These are phyloP conservation scores for Enoplolaimus lenunculus DNA, from an alignment of 2,888 invertebrate genomes.

Conservation along the genomic window DNA sequence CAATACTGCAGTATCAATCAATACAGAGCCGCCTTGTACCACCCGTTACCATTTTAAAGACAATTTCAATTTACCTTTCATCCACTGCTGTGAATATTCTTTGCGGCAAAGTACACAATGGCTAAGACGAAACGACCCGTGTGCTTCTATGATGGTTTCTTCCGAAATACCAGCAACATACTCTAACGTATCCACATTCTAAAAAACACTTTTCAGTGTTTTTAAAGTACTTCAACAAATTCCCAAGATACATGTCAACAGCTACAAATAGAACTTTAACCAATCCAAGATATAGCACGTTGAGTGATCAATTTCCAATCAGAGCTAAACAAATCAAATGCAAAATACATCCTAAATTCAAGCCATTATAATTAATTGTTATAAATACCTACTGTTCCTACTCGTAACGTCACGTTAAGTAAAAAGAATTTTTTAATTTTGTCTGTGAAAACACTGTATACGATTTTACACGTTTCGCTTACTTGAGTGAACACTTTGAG, in stretches of 20 bases:
- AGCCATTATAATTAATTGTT: background rate
- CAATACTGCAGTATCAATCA: too few relatives aligned
- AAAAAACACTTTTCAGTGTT: conserved; percentile 34
- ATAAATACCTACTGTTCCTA: background rate
- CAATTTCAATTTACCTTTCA: too few relatives aligned
- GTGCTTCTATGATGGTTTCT: conserved; percentile 78
- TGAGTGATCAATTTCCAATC: background rate
- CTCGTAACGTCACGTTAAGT: too few relatives aligned
- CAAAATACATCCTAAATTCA: background rate
- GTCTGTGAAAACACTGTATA: too few relatives aligned
- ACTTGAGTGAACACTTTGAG: conserved; percentile 49
- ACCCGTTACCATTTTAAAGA: too few relatives aligned
- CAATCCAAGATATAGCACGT: too few relatives aligned
- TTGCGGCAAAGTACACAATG: conserved; percentile 65
- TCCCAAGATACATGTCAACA: too few relatives aligned
- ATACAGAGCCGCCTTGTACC: too few relatives aligned
- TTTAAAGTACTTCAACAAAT: background rate
- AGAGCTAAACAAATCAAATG: background rate
- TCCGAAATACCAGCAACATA: conserved; percentile 65
- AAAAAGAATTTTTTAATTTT: too few relatives aligned
- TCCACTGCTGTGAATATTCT: background rate
- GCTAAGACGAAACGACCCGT: conserved; percentile 76
- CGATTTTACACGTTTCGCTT: too few relatives aligned
- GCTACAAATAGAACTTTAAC: too few relatives aligned
- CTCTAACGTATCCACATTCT: conserved; percentile 88